Percentiles rank a stretch among this genome's conserved stretches.
phyloP scores from a whole-genome alignment of 2,797 vertebrate genomes.

The Acanthiza pusilla region DNA sequence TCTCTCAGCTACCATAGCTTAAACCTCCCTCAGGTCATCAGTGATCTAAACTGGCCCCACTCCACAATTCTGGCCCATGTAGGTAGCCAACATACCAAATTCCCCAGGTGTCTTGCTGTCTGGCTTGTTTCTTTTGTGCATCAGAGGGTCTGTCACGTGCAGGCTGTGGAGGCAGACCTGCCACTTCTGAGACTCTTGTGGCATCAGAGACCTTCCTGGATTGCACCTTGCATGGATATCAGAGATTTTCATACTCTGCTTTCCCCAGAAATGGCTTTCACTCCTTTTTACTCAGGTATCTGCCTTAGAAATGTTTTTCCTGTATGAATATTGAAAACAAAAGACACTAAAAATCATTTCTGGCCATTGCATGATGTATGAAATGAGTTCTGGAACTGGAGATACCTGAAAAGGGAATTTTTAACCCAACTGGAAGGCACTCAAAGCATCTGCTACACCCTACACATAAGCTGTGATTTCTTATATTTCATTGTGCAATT shows the following conservation, averaged over 20 bases:
- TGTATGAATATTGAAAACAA: not conserved
- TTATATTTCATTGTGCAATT: not conserved
- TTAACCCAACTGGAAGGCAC: not conserved
- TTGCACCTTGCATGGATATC: too few species aligned
- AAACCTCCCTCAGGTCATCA: not conserved
- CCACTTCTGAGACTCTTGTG: not conserved
- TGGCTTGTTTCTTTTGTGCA: not conserved
- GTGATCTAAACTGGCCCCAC: fast-evolving
- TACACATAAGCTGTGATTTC: fast-evolving
- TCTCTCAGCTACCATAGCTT: not conserved
- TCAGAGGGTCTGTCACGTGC: not conserved
- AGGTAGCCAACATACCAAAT: not conserved
- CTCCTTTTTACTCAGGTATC: not conserved
- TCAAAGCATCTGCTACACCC: not conserved
- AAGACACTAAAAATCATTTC: not conserved
- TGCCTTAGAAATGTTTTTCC: not conserved
- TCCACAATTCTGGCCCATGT: not conserved
- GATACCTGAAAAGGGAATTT: not conserved
- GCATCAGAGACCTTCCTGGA: not conserved
- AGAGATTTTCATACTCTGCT: not conserved
- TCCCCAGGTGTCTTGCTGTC: not conserved
- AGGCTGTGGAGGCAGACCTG: not conserved
- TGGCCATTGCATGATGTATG: not conserved
- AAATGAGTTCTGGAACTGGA: not conserved
- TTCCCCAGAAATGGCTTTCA: not conserved